These are phyloP conservation scores for Mobula birostris DNA, from an alignment of 2,113 vertebrate species.

Conservation along the genomic window DNA sequence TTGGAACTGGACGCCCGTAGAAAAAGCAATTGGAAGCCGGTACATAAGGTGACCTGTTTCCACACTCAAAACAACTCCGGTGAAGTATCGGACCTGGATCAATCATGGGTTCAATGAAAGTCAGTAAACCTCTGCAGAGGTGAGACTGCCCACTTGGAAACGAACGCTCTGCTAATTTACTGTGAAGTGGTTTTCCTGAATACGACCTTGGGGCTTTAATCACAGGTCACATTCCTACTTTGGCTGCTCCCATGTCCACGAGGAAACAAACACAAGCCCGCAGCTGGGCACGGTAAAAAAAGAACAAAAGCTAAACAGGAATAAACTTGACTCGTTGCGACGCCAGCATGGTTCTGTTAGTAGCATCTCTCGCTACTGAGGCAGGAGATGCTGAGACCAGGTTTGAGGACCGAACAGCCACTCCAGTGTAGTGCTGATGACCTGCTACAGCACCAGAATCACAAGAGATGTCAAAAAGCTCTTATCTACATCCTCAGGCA, in stretches of 20 bases:
- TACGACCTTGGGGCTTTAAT: not conserved
- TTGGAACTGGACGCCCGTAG: no score
- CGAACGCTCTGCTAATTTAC: not conserved
- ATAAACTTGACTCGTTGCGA: not conserved
- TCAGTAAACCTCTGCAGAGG: not conserved
- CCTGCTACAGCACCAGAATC: no score
- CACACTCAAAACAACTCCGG: not conserved
- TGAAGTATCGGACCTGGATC: no score
- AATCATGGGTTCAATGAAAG: not conserved
- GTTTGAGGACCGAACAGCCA: no score
- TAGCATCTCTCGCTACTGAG: no score
- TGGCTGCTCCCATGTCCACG: not conserved
- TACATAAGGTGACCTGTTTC: not conserved
- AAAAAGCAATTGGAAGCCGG: not conserved
- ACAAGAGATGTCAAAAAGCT: no score
- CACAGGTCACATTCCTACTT: not conserved
- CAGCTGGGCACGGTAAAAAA: not conserved
- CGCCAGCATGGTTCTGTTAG: no score
- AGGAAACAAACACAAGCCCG: not conserved
- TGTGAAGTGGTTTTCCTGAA: not conserved
- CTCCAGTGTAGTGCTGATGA: no score
- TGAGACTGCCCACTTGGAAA: not conserved
- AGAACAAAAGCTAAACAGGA: not conserved
- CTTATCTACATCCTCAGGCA: no score
- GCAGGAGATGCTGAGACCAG: no score